Conservation (phyloP, 2,113 vertebrate species). For the Nothocercus julius region DNA sequence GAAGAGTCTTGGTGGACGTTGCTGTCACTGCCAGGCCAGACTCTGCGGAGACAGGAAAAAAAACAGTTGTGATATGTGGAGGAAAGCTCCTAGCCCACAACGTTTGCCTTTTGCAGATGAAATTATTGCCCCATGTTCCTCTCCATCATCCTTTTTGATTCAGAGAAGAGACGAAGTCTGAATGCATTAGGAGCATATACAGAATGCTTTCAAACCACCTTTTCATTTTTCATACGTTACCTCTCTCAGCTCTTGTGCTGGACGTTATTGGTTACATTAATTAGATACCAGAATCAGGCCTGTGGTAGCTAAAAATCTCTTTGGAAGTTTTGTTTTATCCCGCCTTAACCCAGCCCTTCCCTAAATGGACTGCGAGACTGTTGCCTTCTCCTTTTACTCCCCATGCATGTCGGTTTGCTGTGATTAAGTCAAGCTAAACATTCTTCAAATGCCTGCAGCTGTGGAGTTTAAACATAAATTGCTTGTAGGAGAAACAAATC, state of each 20-base stretch:
- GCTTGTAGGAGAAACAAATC: constrained; percentile 75
- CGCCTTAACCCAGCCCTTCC: constrained; percentile 10
- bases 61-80: not conserved
- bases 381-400: constrained; percentile 50
- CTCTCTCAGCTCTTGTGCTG: not conserved
- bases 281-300: not conserved
- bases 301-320: not conserved
- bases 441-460: constrained; percentile 63
- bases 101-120: not conserved
- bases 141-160: not conserved
- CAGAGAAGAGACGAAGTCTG: not conserved
- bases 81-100: not conserved
- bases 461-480: constrained; percentile 72
- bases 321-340: not conserved
- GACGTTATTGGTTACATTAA: not conserved
- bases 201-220: not conserved
- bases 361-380: constrained; percentile 2
- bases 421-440: constrained; percentile 61
- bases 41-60: not conserved
- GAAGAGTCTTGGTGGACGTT: not conserved
- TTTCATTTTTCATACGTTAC: not conserved
- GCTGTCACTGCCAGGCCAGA: not conserved
- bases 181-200: not conserved
- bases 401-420: not conserved
- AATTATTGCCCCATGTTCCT: not conserved